Evolutionary conservation across 1,140 invertebrate genomes (phyloP), one percentile per base, ranked within the genome.

Genomic region (Cydia amplana): DNA sequence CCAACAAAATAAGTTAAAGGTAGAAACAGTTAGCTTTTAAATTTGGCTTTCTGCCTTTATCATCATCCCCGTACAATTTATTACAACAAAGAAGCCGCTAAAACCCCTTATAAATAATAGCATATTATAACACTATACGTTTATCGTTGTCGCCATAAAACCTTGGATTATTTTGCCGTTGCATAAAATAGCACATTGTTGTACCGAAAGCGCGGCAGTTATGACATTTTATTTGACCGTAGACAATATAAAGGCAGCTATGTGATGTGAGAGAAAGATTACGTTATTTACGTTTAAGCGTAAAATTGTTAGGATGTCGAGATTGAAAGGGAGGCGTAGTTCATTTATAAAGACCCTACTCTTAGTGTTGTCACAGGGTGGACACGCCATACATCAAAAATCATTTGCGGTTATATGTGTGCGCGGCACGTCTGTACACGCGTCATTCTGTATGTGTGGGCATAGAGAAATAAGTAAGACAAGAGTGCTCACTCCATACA

Each of bases 281-380:
- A 60, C 51, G 4, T 60, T 60, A 60, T 20, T 60, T 60, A 60
- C 51, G 51, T 60, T 60, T 18, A 60, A 60, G 18, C 51, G n/a
- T 60, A 20, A 20, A 60, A 60, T 60, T 16, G n/a, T 60, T 60
- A 10, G 51, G 51, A 20, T 18, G n/a, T 60, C 20, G 18, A 20
- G 51, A n/a, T 23, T 60, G 23, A 18, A 12, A 49, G 10, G 46
- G 6, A 43, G n/a, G n/a, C n/a, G n/a, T n/a, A n/a, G n/a, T n/a
- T n/a, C n/a, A n/a, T n/a, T n/a, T n/a, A n/a, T n/a, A n/a, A n/a
- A n/a, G n/a, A n/a, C n/a, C n/a, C n/a, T n/a, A n/a, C n/a, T n/a
- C n/a, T n/a, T n/a, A n/a, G n/a, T n/a, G n/a, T n/a, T n/a, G n/a
- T n/a, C n/a, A n/a, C n/a, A n/a, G 25, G 25, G 25, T 3, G 25